Conservation (phyloP, 2,113 vertebrate species). For the Pungitius pungitius region DNA sequence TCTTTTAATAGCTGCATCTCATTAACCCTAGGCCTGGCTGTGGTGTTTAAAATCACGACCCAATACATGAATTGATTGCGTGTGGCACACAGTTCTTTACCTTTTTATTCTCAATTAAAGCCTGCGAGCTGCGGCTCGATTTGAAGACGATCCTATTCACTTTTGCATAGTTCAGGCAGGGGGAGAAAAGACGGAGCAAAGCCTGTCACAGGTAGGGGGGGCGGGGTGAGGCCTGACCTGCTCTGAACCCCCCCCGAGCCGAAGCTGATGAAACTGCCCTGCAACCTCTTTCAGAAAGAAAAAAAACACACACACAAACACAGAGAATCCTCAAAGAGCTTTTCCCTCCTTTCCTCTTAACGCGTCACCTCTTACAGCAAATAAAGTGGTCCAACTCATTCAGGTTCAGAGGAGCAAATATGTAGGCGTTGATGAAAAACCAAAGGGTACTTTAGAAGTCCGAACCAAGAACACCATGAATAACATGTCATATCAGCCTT, state of each 20-base stretch:
- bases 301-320: conserved; percentile 19
- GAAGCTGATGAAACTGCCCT: conserved; percentile 51
- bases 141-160: too few relatives aligned
- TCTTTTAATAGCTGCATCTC: conserved; percentile 43
- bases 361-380: neutral
- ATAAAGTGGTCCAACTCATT: neutral
- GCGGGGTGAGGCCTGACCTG: conserved; percentile 5
- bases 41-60: conserved; percentile 50
- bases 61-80: conserved; percentile 35
- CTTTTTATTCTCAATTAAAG: neutral
- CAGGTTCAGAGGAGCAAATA: neutral
- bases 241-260: conserved; percentile 18
- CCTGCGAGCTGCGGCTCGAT: neutral
- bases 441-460: neutral
- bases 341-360: neutral
- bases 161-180: neutral
- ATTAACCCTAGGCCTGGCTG: conserved; percentile 49
- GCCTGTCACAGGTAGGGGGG: neutral
- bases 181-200: conserved; percentile 7
- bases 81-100: neutral
- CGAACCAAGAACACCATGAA: neutral
- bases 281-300: conserved; percentile 41
- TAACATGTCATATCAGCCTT: too few relatives aligned
- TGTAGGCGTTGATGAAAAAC: too few relatives aligned
- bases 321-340: conserved; percentile 1